Base-by-base conservation (phyloP, 1,140 invertebrate species). In the Daktulosphaira vitifoliae region DNA sequence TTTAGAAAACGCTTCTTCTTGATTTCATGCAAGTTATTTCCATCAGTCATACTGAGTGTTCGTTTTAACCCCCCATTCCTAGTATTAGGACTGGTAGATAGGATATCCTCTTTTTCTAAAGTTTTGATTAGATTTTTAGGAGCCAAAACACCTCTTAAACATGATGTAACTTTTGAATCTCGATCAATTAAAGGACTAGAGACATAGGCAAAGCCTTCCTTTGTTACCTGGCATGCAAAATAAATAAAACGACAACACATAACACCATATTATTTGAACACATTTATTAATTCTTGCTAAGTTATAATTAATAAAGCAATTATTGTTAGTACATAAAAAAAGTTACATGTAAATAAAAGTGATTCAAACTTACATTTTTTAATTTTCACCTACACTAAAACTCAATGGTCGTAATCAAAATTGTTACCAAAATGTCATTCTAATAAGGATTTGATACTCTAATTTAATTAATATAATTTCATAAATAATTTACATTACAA, bases 1-100 rank as follows among this genome's bases (percentile, higher is more conserved):
- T 62, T 39, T 62, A 62, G 29, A 62, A 9, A 62, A 25, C 56
- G 56, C 11, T 46, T 62, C 56, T 62, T 62, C 56, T 62, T 62
- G 6, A 42, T 62, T 7, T 62, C 56, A 22, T 62, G 42, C 0
- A 15, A 62, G 29, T 62, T 46, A 46, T 39, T 42, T 29, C 11
- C 15, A 16, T 62, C 56, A 46, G 29, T 16, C 56, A 33, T 16
- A 48, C 42, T 62, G 1, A 48, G 16, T 33, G 56, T 48, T 48
- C 56, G 44, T 48, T 62, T 62, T 46, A 62, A 62, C 56, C 56
- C 56, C 9, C 39, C 39, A 26, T 29, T 44, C 23, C 25, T 39
- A 29, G 42, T 48, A 62, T 22, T 62, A 33, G 56, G 56, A 62
- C 56, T 62, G 42, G 56, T 22, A 29, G 4, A 38, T 53, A 9